Conservation (phyloP, 2,113 vertebrate species). For the Panthera tigris region DNA sequence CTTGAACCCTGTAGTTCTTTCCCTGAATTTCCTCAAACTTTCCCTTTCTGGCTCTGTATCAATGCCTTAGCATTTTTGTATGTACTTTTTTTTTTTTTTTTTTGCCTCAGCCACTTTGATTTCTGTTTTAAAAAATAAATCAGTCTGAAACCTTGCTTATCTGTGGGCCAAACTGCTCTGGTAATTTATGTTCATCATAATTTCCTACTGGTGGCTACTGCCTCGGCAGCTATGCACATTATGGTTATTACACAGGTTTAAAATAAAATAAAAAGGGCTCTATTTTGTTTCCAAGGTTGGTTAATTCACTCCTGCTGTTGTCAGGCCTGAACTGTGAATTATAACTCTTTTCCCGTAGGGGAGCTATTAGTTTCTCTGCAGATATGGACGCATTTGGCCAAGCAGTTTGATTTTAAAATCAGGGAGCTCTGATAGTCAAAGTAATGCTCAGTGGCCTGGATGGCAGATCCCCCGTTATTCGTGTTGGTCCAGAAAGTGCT, state of each 20-base stretch:
- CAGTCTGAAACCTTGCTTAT: slow-evolving; percentile 58
- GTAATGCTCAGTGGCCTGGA: slow-evolving; percentile 8
- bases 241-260: slow-evolving; percentile 70
- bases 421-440: slow-evolving; percentile 31
- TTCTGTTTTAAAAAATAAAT: slow-evolving; percentile 70
- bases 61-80: slow-evolving; percentile 10
- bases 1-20: background rate
- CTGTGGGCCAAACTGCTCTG: slow-evolving; percentile 43
- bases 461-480: background rate
- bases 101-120: slow-evolving; percentile 43
- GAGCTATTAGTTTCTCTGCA: slow-evolving; percentile 57
- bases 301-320: slow-evolving; percentile 73
- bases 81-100: slow-evolving; percentile 23
- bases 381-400: slow-evolving; percentile 49
- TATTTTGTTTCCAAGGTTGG: slow-evolving; percentile 65
- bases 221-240: slow-evolving; percentile 35
- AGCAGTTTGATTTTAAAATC: slow-evolving; percentile 57
- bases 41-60: slow-evolving; percentile 7
- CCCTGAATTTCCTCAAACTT: slow-evolving; percentile 20
- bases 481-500: background rate
- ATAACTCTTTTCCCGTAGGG: slow-evolving; percentile 61
- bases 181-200: slow-evolving; percentile 61
- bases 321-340: slow-evolving; percentile 67
- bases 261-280: slow-evolving; percentile 61
- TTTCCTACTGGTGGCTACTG: slow-evolving; percentile 51